Conservation (phyloP, 2,888 invertebrate genomes). For the Drosophila acutilabella region DNA sequence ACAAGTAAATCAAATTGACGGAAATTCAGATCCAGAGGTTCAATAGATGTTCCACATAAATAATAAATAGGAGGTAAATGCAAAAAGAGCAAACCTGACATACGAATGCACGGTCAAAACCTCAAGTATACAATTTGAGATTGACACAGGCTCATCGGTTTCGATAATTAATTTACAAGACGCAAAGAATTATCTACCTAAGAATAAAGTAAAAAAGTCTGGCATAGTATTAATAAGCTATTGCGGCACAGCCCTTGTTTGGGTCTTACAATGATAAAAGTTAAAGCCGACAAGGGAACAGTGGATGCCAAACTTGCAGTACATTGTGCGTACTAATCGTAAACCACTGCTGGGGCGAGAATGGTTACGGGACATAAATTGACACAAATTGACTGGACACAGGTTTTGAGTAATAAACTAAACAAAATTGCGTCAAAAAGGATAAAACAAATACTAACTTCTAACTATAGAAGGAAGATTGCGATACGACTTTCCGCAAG, state of each 20-base stretch:
- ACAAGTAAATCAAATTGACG: not conserved
- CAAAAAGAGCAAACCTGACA: too few species aligned
- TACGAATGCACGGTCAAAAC: not conserved
- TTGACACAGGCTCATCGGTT: not conserved
- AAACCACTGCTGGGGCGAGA: too few species aligned
- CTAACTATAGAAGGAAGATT: too few species aligned
- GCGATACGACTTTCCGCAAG: too few species aligned
- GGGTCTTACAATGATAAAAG: not conserved
- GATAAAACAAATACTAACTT: too few species aligned
- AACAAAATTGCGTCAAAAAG: too few species aligned
- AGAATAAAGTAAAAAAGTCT: not conserved
- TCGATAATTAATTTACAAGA: not conserved
- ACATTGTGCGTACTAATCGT: too few species aligned
- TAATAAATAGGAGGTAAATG: not conserved
- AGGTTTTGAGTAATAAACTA: too few species aligned
- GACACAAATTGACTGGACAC: too few species aligned
- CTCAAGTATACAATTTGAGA: not conserved
- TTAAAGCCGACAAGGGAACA: not conserved
- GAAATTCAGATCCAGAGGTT: not conserved
- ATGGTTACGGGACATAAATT: too few species aligned
- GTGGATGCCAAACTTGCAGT: not conserved
- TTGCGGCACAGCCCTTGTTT: not conserved
- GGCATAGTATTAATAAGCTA: not conserved
- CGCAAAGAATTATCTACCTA: not conserved
- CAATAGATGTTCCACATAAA: not conserved